These are phyloP conservation scores for Donacobius atricapilla DNA, from an alignment of 2,113 vertebrate genomes.

Conservation along the genomic window DNA sequence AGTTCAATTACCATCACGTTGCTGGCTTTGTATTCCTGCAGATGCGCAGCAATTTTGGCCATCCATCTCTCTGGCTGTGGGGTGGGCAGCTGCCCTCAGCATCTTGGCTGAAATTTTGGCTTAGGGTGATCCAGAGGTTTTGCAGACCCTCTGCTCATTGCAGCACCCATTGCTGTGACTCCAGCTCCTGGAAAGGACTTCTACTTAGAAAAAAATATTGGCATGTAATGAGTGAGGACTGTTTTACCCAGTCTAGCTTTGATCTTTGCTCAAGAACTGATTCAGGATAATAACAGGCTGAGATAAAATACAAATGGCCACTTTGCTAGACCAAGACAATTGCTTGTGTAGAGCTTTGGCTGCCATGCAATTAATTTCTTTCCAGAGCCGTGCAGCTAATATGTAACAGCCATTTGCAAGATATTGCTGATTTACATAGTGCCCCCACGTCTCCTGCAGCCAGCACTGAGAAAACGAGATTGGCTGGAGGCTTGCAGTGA, in stretches of 20 bases:
- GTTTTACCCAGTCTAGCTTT: neutral
- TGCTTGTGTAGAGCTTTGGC: constrained; percentile 29
- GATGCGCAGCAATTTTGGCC: neutral
- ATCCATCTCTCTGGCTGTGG: neutral
- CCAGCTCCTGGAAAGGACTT: neutral
- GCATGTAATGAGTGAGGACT: neutral
- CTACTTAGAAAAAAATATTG: neutral
- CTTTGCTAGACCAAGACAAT: constrained; percentile 51
- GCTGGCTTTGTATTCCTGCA: neutral
- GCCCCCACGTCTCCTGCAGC: constrained; percentile 37
- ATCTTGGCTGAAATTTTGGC: neutral
- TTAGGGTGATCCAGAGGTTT: neutral
- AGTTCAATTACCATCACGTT: neutral
- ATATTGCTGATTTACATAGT: constrained; percentile 38
- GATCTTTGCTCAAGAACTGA: constrained; percentile 36
- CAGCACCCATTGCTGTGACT: neutral
- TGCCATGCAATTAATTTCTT: neutral
- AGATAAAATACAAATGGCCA: constrained; percentile 45
- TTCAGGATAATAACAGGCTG: constrained; percentile 27
- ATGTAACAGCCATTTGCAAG: constrained; percentile 35
- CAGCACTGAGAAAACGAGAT: neutral
- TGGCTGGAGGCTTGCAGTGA: constrained; percentile 35
- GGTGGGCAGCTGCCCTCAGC: neutral
- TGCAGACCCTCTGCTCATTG: neutral
- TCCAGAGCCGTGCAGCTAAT: constrained; percentile 42